Percentiles rank a stretch among this genome's conserved stretches.
Conservation (phyloP, 2,888 invertebrate species). For the Gnatocerus cornutus region DNA sequence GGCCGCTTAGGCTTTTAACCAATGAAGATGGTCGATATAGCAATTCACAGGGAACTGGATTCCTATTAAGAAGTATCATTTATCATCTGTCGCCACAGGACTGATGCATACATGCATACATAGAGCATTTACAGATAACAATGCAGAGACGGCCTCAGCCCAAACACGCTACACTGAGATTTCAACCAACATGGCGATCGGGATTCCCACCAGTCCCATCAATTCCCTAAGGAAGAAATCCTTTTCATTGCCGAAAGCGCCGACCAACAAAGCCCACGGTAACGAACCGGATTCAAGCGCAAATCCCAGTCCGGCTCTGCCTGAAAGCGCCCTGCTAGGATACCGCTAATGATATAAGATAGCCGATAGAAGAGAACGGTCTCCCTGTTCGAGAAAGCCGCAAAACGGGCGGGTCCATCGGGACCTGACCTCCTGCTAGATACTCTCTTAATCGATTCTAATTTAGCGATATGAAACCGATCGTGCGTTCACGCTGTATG, state of each 20-base stretch:
- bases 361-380: conserved; percentile 59
- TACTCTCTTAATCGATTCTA: conserved; percentile 63
- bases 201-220: not conserved
- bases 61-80: conserved; percentile 70
- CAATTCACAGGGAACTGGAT: conserved; percentile 69
- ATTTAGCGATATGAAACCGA: conserved; percentile 64
- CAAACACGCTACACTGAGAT: no score
- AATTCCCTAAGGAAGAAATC: conserved; percentile 1
- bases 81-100: conserved; percentile 69
- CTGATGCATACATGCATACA: conserved; percentile 64
- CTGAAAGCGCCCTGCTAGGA: conserved; percentile 61
- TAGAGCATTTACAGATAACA: conserved; percentile 61
- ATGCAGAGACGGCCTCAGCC: conserved; percentile 58
- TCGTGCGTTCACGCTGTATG: conserved; percentile 57
- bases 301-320: conserved; percentile 55
- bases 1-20: conserved; percentile 65
- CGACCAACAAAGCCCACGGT: conserved; percentile 2
- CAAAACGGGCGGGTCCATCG: conserved; percentile 56
- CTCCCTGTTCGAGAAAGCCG: conserved; percentile 58
- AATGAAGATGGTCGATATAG: conserved; percentile 67
- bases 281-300: conserved; percentile 11
- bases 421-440: conserved; percentile 60
- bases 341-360: conserved; percentile 66
- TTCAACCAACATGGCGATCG: no score
- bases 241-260: not conserved